These are phyloP conservation scores for Nothoprocta perdicaria DNA, from an alignment of 2,113 vertebrate species.

Conservation along the genomic window DNA sequence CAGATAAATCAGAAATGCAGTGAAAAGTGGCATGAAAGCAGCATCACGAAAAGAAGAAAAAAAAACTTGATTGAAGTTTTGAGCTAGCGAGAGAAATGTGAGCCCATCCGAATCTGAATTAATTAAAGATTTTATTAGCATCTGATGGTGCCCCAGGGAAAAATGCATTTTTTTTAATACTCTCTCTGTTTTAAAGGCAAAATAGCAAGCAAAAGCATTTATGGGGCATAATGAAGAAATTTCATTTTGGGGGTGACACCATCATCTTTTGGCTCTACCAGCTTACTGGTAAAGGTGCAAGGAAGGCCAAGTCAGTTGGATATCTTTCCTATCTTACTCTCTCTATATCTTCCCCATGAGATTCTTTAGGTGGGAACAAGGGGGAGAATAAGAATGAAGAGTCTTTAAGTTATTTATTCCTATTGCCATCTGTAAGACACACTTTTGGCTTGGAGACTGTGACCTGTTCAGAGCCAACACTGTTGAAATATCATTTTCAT, in stretches of 20 bases:
- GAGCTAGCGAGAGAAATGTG: conserved; percentile 66
- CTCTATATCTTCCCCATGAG: neutral
- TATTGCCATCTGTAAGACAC: conserved; percentile 6
- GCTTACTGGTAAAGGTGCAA: neutral
- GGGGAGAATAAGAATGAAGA: neutral
- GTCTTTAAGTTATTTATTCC: conserved; percentile 41
- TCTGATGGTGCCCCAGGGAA: conserved; percentile 65
- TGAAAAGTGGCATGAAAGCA: conserved; percentile 73
- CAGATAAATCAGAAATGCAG: conserved; percentile 70
- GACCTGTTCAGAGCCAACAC: neutral
- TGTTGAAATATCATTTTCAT: conserved; percentile 39
- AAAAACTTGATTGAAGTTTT: conserved; percentile 72
- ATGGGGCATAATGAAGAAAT: conserved; percentile 19
- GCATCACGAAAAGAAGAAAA: conserved; percentile 30
- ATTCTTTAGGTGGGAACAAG: neutral
- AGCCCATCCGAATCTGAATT: conserved; percentile 74
- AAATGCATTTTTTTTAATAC: neutral
- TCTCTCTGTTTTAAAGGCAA: conserved; percentile 56
- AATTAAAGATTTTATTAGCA: conserved; percentile 78
- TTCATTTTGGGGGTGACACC: neutral
- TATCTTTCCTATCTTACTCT: too few species aligned
- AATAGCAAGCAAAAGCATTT: conserved; percentile 30
- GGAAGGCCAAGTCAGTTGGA: neutral
- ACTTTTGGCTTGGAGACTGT: conserved; percentile 6
- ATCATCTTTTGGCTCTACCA: neutral